Evolutionary conservation across 2,797 vertebrate species (phyloP), one percentile per base, ranked within the genome.

Genomic region (Phrynocephalus guinanensis): DNA sequence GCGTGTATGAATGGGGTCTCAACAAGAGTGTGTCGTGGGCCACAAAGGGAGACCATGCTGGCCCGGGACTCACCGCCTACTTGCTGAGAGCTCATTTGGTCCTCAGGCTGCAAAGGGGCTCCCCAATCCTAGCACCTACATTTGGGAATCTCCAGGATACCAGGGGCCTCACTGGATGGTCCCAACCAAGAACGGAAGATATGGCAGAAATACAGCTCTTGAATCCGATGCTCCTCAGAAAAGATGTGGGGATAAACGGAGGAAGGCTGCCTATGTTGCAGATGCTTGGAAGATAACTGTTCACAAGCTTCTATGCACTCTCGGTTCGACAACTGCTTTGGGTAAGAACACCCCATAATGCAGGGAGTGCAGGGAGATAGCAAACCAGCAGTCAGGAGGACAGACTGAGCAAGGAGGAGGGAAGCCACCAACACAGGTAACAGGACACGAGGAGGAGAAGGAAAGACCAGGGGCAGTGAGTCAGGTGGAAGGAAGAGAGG

Each of bases 401-500:
- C 85, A 94, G 93, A 79, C 88, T 73, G 84, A 92, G 82, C 89
- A 93, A 68, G 85, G 92, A 89, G 87, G 16, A 73, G 56, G 78
- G 88, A 93, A 94, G 92, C 84, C 3, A 1, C 91, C 79, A 94
- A 87, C 87, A 85, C 6, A 89, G 89, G 87, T 88, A 78, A 93
- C 91, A 90, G 94, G 92, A 87, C 83, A 90, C 82, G 83, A 91
- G 91, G 87, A 91, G 71, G 87, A 91, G 71, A 93, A 72, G 84
- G 92, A 84, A 82, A 91, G 93, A 91, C 83, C 75, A 71, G 50
- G 56, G 90, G 87, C 77, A 86, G 81, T 70, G 70, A 92, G 85
- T 89, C 28, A 92, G 93, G 86, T 91, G 94, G 87, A 92, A 91
- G 93, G 94, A 93, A 87, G 81, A 87, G 94, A 33, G 33, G 33